Evolutionary conservation across 2,113 vertebrate genomes (phyloP).

Genomic region (Myotis davidii): DNA sequence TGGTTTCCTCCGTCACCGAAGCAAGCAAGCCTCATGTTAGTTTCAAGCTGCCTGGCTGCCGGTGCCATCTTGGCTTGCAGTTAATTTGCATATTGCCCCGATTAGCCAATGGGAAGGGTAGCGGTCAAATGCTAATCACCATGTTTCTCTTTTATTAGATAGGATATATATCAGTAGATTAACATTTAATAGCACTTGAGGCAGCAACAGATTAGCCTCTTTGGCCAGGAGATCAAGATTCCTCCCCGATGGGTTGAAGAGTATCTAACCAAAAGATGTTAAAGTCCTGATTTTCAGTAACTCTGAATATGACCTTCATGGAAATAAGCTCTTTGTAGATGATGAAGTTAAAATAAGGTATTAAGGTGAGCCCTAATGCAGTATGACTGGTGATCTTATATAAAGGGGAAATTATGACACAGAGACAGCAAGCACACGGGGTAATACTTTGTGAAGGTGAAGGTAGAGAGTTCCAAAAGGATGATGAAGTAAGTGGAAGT

Average conservation of each 20-base stretch:
- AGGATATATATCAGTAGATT: not conserved
- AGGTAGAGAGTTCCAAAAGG: not conserved
- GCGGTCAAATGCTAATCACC: too few species aligned
- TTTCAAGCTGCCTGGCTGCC: too few species aligned
- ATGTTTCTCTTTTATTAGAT: too few species aligned
- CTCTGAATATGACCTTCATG: not conserved
- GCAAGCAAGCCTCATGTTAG: too few species aligned
- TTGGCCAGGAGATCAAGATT: not conserved
- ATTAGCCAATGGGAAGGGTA: too few species aligned
- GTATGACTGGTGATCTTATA: not conserved
- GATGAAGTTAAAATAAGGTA: not conserved
- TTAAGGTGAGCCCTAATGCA: not conserved
- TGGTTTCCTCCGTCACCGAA: too few species aligned
- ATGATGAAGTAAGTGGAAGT: too few species aligned
- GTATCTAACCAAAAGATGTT: not conserved
- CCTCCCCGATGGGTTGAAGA: too few species aligned
- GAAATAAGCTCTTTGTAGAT: not conserved
- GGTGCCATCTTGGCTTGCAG: too few species aligned
- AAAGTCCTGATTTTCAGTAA: not conserved
- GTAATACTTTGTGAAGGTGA: not conserved
- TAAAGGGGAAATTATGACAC: not conserved
- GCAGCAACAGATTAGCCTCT: not conserved
- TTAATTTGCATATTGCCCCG: too few species aligned
- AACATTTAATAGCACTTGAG: not conserved
- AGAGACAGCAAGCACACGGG: not conserved